Conservation (phyloP, 2,797 vertebrate genomes). For the Phoeniculus purpureus region DNA sequence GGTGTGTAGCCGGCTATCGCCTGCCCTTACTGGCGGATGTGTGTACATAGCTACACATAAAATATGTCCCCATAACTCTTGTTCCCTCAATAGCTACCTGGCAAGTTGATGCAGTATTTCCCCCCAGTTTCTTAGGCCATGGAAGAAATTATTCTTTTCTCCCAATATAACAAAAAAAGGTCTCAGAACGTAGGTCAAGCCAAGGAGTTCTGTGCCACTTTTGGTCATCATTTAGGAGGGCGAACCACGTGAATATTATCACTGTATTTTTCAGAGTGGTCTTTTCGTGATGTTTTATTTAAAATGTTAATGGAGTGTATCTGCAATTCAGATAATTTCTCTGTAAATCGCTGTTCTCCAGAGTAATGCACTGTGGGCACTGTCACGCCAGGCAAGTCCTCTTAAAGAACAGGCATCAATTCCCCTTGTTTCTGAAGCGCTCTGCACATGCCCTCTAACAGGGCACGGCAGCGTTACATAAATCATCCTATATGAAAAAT, state of each 20-base stretch:
- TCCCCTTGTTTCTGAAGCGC: constrained; percentile 72
- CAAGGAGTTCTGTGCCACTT: not conserved
- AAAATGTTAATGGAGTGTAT: constrained; percentile 81
- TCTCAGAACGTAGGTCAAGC: not conserved
- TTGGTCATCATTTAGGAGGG: not conserved
- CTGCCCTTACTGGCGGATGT: not conserved
- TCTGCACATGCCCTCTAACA: constrained; percentile 81
- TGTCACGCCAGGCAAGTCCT: constrained; percentile 70
- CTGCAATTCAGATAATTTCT: constrained; percentile 80
- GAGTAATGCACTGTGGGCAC: constrained; percentile 75
- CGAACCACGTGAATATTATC: constrained; percentile 16
- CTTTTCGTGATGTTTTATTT: constrained; percentile 83
- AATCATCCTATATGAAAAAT: constrained; percentile 88
- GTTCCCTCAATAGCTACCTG: not conserved
- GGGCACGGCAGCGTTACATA: constrained; percentile 81
- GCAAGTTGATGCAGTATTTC: not conserved
- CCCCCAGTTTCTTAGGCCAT: not conserved
- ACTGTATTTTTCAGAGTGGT: constrained; percentile 40
- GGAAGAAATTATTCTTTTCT: not conserved
- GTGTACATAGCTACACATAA: not conserved
- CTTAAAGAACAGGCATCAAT: constrained; percentile 78
- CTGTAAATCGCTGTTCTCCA: constrained; percentile 74
- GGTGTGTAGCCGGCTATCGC: constrained; percentile 32
- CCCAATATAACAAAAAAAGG: not conserved
- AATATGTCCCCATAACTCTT: not conserved